Evolutionary conservation across 2,888 invertebrate species (phyloP), one percentile per base, ranked within the genome.

Genomic region (Notodromas monacha): DNA sequence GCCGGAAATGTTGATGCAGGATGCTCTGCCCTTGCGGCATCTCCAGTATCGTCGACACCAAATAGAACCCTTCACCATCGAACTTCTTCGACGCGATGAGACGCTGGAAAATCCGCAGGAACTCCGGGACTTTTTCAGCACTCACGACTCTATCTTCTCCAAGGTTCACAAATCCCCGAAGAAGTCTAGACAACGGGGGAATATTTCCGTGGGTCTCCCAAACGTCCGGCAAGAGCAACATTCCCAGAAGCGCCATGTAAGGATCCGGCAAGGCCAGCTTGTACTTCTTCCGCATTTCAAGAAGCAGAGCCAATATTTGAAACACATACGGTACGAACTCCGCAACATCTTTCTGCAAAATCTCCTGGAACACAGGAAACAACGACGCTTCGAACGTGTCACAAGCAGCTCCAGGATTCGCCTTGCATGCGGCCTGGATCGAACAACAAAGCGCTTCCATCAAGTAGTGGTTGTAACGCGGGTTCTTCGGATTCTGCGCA

Each of bases 291-390:
- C 42, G 44, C 15, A 40, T 34, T 49, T 86, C 86, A 52, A 92
- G 57, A 33, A 89, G 54, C 12, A 89, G 55, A 0, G 86, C 77
- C 26, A 92, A 54, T 52, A 96, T 67, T 72, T 96, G 96, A 49
- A 96, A 89, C 29, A 86, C 79, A 51, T 96, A 96, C 0, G 92
- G 92, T 52, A 89, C 73, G 55, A 96, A 89, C 49, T 92, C 92
- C 64, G 59, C 31, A 42, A 79, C 68, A 48, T 99, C 92, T 45
- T 84, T 72, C 40, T 77, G 73, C 12, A 96, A 53, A 40, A 96
- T 84, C 31, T 67, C 68, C 51, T 89, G 79, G 50, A 96, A 89
- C 39, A 81, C 72, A 4, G 86, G 86, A 45, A 96, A 86, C 11
- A 96, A 54, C 0, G 72, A 68, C 43, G 68, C 67, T 54, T 96